Conservation (phyloP, 2,113 vertebrate species). For the Mirounga angustirostris region DNA sequence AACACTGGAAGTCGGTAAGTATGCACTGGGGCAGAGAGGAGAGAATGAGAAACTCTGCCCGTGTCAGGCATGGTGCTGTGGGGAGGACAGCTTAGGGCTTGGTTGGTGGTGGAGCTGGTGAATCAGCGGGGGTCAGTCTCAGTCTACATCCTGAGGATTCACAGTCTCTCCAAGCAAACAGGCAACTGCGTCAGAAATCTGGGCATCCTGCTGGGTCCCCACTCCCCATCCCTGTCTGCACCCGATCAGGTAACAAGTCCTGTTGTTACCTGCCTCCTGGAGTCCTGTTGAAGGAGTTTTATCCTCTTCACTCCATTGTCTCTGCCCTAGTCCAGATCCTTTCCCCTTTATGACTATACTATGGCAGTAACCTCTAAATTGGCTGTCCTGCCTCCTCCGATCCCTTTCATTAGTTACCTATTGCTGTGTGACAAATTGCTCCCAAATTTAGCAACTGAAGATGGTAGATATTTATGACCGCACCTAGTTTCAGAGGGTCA, state of each 20-base stretch:
- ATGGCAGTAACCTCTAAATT: neutral
- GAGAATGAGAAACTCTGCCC: too few species aligned
- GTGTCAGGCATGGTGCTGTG: too few species aligned
- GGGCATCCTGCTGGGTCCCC: neutral
- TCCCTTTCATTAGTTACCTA: neutral
- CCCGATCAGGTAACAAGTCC: too few species aligned
- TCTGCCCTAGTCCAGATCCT: neutral
- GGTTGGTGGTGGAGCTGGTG: neutral
- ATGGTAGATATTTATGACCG: neutral
- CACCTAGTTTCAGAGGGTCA: neutral
- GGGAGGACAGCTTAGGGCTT: neutral
- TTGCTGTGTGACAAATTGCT: neutral
- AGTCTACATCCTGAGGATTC: neutral
- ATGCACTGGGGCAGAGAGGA: neutral
- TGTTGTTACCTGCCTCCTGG: neutral
- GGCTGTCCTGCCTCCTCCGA: neutral
- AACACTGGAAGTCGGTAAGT: neutral
- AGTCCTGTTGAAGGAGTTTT: neutral
- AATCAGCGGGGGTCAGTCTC: neutral
- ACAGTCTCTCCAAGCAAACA: neutral
- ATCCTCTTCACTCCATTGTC: neutral
- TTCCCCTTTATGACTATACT: neutral
- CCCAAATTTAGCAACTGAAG: neutral
- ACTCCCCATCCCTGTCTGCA: too few species aligned
- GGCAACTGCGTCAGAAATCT: neutral